phyloP scores from a whole-genome alignment of 2,797 vertebrate genomes.

The Arnoldichthys spilopterus region DNA sequence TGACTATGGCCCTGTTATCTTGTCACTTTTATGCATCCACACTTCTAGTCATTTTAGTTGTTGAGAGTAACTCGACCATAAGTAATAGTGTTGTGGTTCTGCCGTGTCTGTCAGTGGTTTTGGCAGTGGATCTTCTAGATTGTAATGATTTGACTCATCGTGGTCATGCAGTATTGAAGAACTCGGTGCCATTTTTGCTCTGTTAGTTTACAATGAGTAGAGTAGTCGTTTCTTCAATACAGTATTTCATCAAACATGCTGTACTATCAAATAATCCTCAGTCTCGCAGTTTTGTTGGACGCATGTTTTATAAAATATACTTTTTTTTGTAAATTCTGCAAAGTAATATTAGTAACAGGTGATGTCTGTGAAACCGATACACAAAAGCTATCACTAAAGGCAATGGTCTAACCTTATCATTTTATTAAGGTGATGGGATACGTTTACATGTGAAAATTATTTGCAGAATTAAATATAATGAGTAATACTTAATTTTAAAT shows the following conservation, averaged over 20 bases:
- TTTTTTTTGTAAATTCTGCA: too few species aligned
- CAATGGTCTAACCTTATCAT: background rate
- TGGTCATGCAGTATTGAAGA: conserved; percentile 3
- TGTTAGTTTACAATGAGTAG: background rate
- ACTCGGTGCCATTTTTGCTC: background rate
- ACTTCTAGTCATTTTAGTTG: conserved; percentile 1
- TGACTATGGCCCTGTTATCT: conserved; percentile 55
- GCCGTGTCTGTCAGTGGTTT: conserved; percentile 50
- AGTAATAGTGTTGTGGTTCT: conserved; percentile 36
- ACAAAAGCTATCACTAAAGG: too few species aligned
- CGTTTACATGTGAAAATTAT: background rate
- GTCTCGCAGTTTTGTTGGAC: background rate
- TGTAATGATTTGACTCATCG: conserved; percentile 11
- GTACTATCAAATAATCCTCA: background rate
- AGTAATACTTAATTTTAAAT: background rate
- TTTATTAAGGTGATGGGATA: background rate
- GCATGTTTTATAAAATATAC: too few species aligned
- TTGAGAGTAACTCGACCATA: conserved; percentile 25
- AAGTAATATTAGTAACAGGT: too few species aligned
- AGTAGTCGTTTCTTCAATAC: background rate
- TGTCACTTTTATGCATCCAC: conserved; percentile 45
- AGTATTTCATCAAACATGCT: background rate
- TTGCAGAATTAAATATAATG: background rate
- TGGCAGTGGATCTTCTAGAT: conserved; percentile 27
- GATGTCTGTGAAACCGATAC: too few species aligned